Conservation (phyloP, 2,797 vertebrate genomes). For the Decapterus maruadsi region DNA sequence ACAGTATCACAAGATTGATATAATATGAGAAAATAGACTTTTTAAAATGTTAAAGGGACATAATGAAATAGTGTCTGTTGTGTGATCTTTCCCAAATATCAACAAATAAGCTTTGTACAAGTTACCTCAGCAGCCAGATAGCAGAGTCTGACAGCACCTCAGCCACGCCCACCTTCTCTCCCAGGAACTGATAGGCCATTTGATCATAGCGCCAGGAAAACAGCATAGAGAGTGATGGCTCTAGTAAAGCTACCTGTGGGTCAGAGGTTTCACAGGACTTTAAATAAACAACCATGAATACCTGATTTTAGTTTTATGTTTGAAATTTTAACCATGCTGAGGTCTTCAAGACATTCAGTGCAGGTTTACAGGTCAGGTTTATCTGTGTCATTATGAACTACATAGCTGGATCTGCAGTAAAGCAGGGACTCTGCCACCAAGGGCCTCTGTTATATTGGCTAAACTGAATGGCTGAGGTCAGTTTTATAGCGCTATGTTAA, state of each 20-base stretch:
- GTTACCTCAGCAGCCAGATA: slow-evolving; percentile 76
- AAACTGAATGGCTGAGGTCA: background rate
- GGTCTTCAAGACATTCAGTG: background rate
- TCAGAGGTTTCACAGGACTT: slow-evolving; percentile 12
- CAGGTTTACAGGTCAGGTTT: background rate
- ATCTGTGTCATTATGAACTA: background rate
- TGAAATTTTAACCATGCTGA: background rate
- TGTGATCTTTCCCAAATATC: rapidly evolving
- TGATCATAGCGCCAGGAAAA: slow-evolving; percentile 72
- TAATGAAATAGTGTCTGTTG: background rate
- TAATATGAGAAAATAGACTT: background rate
- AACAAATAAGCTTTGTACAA: background rate
- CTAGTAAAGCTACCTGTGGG: slow-evolving; percentile 67
- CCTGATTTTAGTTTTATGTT: background rate
- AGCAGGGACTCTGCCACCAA: background rate
- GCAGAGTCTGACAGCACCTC: slow-evolving; percentile 70
- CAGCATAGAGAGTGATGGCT: slow-evolving; percentile 70
- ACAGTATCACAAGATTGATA: background rate
- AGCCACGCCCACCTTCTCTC: slow-evolving; percentile 66
- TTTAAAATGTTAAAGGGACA: background rate
- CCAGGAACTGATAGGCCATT: slow-evolving; percentile 71
- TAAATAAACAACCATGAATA: background rate
- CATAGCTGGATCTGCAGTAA: background rate
- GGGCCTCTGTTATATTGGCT: no score
- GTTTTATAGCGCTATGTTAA: background rate